Conservation (phyloP, 2,797 vertebrate genomes). For the Sciaenops ocellatus region DNA sequence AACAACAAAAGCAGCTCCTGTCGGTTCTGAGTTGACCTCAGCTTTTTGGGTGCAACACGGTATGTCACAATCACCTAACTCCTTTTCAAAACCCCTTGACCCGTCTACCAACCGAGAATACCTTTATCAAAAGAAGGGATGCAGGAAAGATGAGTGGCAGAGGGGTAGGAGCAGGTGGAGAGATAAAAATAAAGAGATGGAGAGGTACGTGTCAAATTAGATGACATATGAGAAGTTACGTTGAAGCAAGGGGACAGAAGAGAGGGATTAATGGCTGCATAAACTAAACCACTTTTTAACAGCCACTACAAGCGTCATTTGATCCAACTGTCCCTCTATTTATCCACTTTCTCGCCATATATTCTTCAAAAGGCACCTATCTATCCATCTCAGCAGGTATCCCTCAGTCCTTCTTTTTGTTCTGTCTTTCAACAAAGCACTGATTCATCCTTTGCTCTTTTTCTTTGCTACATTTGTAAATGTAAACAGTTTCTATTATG, state of each 20-base stretch:
- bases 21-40: slow-evolving; percentile 9
- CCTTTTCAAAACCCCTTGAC: slow-evolving; percentile 1
- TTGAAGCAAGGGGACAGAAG: slow-evolving; percentile 14
- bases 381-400: slow-evolving; percentile 34
- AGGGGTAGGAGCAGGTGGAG: background rate
- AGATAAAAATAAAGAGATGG: slow-evolving; percentile 15
- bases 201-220: slow-evolving; percentile 17
- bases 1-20: slow-evolving; percentile 7
- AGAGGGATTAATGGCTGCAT: slow-evolving; percentile 23
- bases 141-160: slow-evolving; percentile 2
- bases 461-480: slow-evolving; percentile 73
- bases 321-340: slow-evolving; percentile 37
- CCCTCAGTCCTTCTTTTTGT: slow-evolving; percentile 40
- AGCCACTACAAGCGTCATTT: slow-evolving; percentile 37
- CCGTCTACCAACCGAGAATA: background rate
- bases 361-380: slow-evolving; percentile 55
- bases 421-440: slow-evolving; percentile 39
- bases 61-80: slow-evolving; percentile 1
- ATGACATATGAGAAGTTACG: slow-evolving; percentile 22
- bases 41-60: background rate
- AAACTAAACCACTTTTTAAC: slow-evolving; percentile 36
- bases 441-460: slow-evolving; percentile 37
- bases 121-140: slow-evolving; percentile 16
- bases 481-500: slow-evolving; percentile 72
- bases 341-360: slow-evolving; percentile 21